Evolutionary conservation across 2,888 invertebrate genomes (phyloP), one percentile per base, ranked within the genome.

Genomic region (Parnassius apollo): DNA sequence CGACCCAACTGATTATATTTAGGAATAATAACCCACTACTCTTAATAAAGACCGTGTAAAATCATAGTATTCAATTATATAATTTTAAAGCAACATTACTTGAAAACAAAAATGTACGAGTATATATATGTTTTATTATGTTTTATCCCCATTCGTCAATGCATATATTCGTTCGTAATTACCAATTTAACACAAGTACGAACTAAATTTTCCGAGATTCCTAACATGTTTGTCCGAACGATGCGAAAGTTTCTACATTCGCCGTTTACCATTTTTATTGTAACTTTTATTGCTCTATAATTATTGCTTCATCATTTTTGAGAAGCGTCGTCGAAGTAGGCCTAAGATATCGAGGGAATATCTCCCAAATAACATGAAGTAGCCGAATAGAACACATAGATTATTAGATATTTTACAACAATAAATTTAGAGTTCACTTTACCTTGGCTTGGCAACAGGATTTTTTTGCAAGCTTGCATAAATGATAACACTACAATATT

Each of bases 1-100:
- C 89, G 82, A 87, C 88, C 91, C 91, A 83, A 85, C 90, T 91
- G 91, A 91, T 91, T 91, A 88, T 83, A 84, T 85, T 86, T 77
- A 73, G 76, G 75, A 82, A 88, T 91, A 89, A 91, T 89, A 89
- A 86, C 85, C 83, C 75, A 68, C 75, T 66, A 67, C 65, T 66
- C 66, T 45, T 57, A 62, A 53, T 61, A 57, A 48, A 50, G 25
- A 53, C 22, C 62, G 58, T 61, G 62, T 52, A 51, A 56, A 54
- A 25, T 61, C 61, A 59, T 64, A 13, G 48, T 52, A 42, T 57
- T 57, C 25, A 45, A 57, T 52, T 48, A 57, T 52, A 52, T 52
- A 7, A 49, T 9, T 49, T 49, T 0, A 18, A 48, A 7, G 4
- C 25, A 7, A 25, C 25, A 25, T 25, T 25, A 25, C 3, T 25